These are phyloP conservation scores for Mythimna lalbum DNA, from an alignment of 2,888 invertebrate species.

Conservation along the genomic window DNA sequence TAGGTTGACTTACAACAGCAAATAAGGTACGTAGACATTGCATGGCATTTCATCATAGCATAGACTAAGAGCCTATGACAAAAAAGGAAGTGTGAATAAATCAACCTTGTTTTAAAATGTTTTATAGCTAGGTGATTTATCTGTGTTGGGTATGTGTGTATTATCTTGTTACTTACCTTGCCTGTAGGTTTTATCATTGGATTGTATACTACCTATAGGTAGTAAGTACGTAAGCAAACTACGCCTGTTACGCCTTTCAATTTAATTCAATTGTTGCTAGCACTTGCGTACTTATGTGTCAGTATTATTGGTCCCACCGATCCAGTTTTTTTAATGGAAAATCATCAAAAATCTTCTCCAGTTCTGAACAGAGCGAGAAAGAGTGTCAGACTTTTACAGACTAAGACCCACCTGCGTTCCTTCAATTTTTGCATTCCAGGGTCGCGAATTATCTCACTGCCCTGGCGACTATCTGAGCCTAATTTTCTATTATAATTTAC, in stretches of 20 bases:
- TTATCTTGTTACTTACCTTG: constrained; percentile 61
- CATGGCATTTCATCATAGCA: constrained; percentile 32
- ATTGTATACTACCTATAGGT: constrained; percentile 24
- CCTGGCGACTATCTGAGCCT: too few relatives aligned
- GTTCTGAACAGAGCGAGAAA: too few relatives aligned
- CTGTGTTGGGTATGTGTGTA: constrained; percentile 45
- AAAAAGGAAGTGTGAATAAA: constrained; percentile 60
- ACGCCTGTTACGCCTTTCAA: constrained; percentile 20
- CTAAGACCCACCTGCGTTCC: too few relatives aligned
- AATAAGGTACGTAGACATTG: constrained; percentile 16
- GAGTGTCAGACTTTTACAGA: too few relatives aligned
- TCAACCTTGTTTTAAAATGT: constrained; percentile 50
- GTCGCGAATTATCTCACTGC: too few relatives aligned
- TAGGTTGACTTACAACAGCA: constrained; percentile 20
- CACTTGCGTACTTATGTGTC: background rate
- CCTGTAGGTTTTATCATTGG: constrained; percentile 54
- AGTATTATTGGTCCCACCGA: constrained; percentile 5
- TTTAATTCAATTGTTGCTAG: constrained; percentile 32
- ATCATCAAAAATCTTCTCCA: background rate
- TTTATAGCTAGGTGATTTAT: constrained; percentile 50
- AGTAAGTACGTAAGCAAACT: constrained; percentile 11
- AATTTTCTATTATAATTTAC: background rate
- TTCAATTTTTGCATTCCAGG: too few relatives aligned
- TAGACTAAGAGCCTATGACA: constrained; percentile 11
- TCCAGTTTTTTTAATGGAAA: too few relatives aligned